These are phyloP conservation scores for Liopterus haemorrhoidalis DNA, from an alignment of 2,888 invertebrate genomes.

Conservation along the genomic window DNA sequence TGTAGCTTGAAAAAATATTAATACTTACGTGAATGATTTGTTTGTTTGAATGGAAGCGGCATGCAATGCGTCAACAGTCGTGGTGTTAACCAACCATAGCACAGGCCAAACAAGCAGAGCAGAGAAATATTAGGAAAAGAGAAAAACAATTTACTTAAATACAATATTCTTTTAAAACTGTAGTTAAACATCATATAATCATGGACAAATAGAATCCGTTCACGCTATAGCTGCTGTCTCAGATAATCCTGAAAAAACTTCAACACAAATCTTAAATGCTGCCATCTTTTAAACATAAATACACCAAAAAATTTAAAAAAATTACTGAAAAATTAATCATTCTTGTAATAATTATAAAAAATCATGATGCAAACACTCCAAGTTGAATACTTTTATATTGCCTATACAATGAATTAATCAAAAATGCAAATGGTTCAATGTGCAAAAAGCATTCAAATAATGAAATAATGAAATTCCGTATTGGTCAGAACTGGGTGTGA, in stretches of 20 bases:
- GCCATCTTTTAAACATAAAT: neutral
- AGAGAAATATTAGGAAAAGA: slow-evolving; percentile 72
- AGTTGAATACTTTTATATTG: slow-evolving; percentile 10
- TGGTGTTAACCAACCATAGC: slow-evolving; percentile 43
- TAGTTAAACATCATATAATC: slow-evolving; percentile 18
- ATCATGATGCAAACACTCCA: slow-evolving; percentile 22
- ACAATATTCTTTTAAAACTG: slow-evolving; percentile 43
- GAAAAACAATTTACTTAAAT: slow-evolving; percentile 67
- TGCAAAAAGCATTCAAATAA: slow-evolving; percentile 28
- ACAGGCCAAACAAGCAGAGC: slow-evolving; percentile 75
- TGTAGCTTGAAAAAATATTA: slow-evolving; percentile 37
- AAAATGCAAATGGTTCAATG: slow-evolving; percentile 27
- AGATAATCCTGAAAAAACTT: slow-evolving; percentile 21
- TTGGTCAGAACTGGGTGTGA: slow-evolving; percentile 50
- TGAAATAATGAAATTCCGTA: slow-evolving; percentile 23
- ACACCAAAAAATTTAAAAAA: neutral
- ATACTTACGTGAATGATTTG: slow-evolving; percentile 71
- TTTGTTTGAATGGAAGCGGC: slow-evolving; percentile 66
- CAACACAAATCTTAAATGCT: slow-evolving; percentile 16
- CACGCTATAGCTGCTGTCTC: slow-evolving; percentile 10
- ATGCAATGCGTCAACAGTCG: slow-evolving; percentile 67
- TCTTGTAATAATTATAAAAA: slow-evolving; percentile 5
- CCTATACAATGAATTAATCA: slow-evolving; percentile 21
- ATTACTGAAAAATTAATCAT: neutral
- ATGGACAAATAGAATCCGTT: slow-evolving; percentile 16